Evolutionary conservation across 2,113 vertebrate species (phyloP), one percentile per base, ranked within the genome.

Genomic region (Platysteira castanea): DNA sequence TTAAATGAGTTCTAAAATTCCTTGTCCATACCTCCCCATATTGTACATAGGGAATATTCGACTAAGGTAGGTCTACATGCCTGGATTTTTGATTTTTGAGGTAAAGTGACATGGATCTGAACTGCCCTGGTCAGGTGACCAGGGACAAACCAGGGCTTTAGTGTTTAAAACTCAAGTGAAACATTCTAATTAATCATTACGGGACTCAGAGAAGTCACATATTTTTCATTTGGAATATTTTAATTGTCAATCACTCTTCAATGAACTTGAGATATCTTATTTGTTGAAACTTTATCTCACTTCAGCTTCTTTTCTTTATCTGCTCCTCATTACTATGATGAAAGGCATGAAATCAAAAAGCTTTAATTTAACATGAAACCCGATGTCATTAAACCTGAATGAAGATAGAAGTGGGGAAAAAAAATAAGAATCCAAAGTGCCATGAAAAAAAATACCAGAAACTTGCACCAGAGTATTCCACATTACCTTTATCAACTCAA

Each of bases 351-450:
- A 88, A 50, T 5, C 7, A 71, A 30, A 85, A 83, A 23, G 7
- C 69, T 59, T 21, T 56, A 23, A 21, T 28, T 15, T 60, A 56
- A 30, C 7, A 19, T 31, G 27, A 89, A 86, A 57, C 14, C 1
- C 1, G 0, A 20, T 41, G n/a, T n/a, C 4, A n/a, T 31, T 73
- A 39, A 74, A 47, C 5, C 6, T 24, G 16, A 70, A 42, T 39
- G 8, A 47, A 42, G 24, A 30, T 37, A 54, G 71, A 60, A 73
- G 6, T 27, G 12, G 5, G 7, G 0, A 0, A 3, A 14, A 15
- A 50, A 56, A 57, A 19, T 63, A 9, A 0, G 2, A 73, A 41
- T 30, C 8, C 6, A 35, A 85, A 88, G 2, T 10, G 4, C 8
- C 8, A 12, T 30, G 10, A 39, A 77, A 77, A 59, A 67, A 19